A percentile compares a stretch with the other conserved stretches of the same genome.
Conservation (phyloP, 2,888 invertebrate genomes). For the Spatulosminthurus flaviceps region DNA sequence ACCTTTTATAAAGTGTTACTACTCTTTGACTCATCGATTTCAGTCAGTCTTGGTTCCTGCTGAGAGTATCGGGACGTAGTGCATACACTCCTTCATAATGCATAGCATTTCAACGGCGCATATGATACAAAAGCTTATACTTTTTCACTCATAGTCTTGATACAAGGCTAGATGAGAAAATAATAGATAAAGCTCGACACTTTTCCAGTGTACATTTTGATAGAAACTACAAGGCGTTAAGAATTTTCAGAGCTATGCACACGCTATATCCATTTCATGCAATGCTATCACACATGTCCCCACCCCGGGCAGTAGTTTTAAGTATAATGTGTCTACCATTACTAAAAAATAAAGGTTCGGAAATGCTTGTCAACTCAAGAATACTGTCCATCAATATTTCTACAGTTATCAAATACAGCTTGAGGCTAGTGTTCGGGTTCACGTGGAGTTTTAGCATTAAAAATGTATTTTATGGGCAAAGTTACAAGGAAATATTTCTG, state of each 20-base stretch:
- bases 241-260: background rate
- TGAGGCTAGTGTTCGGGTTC: no score
- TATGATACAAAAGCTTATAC: background rate
- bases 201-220: background rate
- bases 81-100: background rate
- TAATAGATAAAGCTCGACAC: background rate
- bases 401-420: no score
- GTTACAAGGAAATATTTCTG: no score
- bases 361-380: background rate
- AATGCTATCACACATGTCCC: no score
- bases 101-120: no score
- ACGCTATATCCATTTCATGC: no score
- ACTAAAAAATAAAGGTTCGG: background rate
- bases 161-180: background rate
- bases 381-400: background rate
- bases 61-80: background rate
- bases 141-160: no score
- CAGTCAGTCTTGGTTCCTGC: no score
- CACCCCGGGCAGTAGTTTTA: no score
- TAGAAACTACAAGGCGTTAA: background rate
- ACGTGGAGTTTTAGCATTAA: no score
- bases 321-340: no score
- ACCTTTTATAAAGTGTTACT: slow-evolving; percentile 18
- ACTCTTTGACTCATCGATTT: slow-evolving; percentile 18
- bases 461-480: no score